Percentiles rank a stretch among this genome's conserved stretches.
Evolutionary conservation across 2,888 invertebrate genomes (phyloP).

Genomic region (Volucella inflata): DNA sequence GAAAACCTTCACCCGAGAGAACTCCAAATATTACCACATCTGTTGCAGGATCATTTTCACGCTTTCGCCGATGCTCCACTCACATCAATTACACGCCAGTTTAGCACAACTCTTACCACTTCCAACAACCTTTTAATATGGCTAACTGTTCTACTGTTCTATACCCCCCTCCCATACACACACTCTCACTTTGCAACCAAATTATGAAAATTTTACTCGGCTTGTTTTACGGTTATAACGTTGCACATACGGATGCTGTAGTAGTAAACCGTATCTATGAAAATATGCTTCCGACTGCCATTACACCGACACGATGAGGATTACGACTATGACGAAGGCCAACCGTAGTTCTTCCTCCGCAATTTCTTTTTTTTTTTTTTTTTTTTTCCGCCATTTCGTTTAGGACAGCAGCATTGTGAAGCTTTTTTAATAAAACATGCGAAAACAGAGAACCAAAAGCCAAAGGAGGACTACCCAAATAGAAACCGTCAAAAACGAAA

Average conservation of each 20-base stretch:
- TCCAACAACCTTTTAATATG: constrained; percentile 25
- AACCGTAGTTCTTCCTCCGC: constrained; percentile 32
- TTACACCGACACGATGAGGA: constrained; percentile 1
- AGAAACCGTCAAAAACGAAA: background rate
- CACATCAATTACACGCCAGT: constrained; percentile 17
- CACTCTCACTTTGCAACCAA: background rate
- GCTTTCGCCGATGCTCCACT: too few relatives aligned
- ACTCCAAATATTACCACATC: constrained; percentile 4
- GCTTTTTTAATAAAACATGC: constrained; percentile 47
- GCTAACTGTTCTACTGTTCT: too few relatives aligned
- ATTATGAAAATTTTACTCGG: constrained; percentile 38
- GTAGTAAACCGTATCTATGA: background rate
- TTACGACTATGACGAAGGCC: background rate
- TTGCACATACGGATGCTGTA: constrained; percentile 1
- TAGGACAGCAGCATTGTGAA: constrained; percentile 2
- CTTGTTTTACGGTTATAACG: constrained; percentile 51
- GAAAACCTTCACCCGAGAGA: background rate
- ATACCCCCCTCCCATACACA: too few relatives aligned
- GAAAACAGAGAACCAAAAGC: background rate
- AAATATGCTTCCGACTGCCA: constrained; percentile 31
- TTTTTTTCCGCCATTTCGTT: constrained; percentile 11
- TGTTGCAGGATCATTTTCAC: constrained; percentile 18
- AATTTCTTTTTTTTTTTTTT: constrained; percentile 29
- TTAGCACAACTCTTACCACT: constrained; percentile 41
- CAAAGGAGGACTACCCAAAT: background rate